phyloP scores from a whole-genome alignment of 2,888 invertebrate genomes.

The Aporophyla lueneburgensis region DNA sequence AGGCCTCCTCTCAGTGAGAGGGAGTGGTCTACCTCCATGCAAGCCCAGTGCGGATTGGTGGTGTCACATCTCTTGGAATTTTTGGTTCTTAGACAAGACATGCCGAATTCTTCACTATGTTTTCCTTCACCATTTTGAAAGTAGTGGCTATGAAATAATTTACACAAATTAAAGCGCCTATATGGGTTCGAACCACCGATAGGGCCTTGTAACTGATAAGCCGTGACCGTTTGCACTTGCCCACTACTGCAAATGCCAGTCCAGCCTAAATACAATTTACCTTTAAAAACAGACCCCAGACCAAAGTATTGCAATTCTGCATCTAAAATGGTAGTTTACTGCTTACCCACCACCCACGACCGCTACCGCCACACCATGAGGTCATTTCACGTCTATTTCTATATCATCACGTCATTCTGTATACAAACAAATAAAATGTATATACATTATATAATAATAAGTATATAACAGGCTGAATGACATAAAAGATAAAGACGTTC shows the following conservation, averaged over 20 bases:
- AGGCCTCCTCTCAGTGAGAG: too few species aligned
- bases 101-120: not conserved
- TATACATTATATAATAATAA: constrained; percentile 18
- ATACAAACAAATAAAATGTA: constrained; percentile 30
- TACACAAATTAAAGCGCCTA: too few species aligned
- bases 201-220: too few species aligned
- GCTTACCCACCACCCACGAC: constrained; percentile 41
- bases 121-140: too few species aligned
- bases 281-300: not conserved
- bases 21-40: too few species aligned
- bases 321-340: constrained; percentile 29
- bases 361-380: constrained; percentile 46
- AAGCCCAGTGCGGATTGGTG: too few species aligned
- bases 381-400: constrained; percentile 65
- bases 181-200: too few species aligned
- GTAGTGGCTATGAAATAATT: too few species aligned
- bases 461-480: constrained; percentile 72
- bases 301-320: constrained; percentile 49
- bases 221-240: too few species aligned
- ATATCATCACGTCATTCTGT: constrained; percentile 46
- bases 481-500: constrained; percentile 79
- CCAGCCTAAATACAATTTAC: not conserved
- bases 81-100: too few species aligned
- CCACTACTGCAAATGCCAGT: not conserved
- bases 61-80: too few species aligned